Evolutionary conservation across 2,888 invertebrate species (phyloP), one percentile per base, ranked within the genome.

Genomic region (Standfussiana lucernea): DNA sequence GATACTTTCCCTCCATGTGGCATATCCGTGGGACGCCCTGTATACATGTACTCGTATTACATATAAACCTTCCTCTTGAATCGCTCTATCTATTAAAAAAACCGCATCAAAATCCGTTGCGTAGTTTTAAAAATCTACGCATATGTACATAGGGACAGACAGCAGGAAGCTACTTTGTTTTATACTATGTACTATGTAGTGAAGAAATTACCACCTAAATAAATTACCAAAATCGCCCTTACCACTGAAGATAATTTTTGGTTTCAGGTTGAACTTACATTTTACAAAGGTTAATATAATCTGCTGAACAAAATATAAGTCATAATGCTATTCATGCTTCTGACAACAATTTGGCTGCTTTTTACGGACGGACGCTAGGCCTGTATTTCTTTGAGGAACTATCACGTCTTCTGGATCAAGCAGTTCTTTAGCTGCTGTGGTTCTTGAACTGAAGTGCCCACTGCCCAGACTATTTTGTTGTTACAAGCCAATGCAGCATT

Each of bases 401-500:
- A 47, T 50, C n/a, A 42, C 21, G 21, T 28, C 6, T 53, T 53
- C 18, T 42, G 8, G 18, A n/a, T n/a, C 28, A 53, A 53, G n/a
- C 35, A 24, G 47, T 66, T 78, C 32, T 28, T 47, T 37, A 47
- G 32, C n/a, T 66, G 2, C 21, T 21, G 28, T 28, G 15, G n/a
- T 28, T 53, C 78, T 65, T 72, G 53, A 64, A 37, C 35, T 21
- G 18, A 40, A 56, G 21, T 21, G 21, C 1, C 21, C 45, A 56
- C 11, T 37, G 32, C 5, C 15, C 37, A 28, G 21, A 45, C 24
- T 47, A n/a, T 32, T 45, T 69, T 42, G 32, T 67, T 40, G 35
- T 15, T 62, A 24, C 13, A 37, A 69, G 35, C 2, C 24, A 62
- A 45, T 80, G 42, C 35, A 62, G 50, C 42, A 61, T 42, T 80